These are phyloP conservation scores for Eupithecia tripunctaria DNA, from an alignment of 2,888 invertebrate species.

Conservation along the genomic window DNA sequence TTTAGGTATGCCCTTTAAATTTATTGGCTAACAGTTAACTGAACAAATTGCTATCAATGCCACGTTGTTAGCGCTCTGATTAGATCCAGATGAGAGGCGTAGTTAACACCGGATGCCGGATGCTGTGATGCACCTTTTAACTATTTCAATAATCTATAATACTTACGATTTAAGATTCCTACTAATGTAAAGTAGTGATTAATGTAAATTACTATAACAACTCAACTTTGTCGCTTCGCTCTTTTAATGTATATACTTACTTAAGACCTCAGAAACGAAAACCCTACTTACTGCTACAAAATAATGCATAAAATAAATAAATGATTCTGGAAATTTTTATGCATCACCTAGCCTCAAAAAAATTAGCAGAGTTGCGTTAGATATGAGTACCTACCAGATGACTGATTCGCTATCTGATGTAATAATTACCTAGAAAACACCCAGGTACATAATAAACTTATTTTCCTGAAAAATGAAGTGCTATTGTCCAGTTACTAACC, in stretches of 20 bases:
- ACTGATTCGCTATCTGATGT: neutral
- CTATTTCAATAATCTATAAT: neutral
- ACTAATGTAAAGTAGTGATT: neutral
- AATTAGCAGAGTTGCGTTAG: neutral
- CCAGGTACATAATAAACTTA: neutral
- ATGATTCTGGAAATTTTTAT: neutral
- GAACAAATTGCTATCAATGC: neutral
- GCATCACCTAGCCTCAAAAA: neutral
- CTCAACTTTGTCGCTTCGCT: neutral
- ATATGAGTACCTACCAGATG: neutral
- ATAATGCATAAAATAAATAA: neutral
- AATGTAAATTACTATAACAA: neutral
- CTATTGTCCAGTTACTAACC: constrained; percentile 1
- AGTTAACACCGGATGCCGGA: constrained; percentile 2
- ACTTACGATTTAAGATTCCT: neutral
- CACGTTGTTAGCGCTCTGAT: constrained; percentile 7
- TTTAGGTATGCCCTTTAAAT: neutral
- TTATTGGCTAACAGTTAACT: neutral
- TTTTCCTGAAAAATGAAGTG: neutral
- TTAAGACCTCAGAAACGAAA: neutral
- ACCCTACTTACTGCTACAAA: neutral
- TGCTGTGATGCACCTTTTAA: neutral
- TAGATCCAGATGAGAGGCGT: neutral
- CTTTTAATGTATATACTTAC: neutral
- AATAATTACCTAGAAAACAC: neutral